Conservation (phyloP, 2,113 vertebrate genomes). For the Bubo bubo region DNA sequence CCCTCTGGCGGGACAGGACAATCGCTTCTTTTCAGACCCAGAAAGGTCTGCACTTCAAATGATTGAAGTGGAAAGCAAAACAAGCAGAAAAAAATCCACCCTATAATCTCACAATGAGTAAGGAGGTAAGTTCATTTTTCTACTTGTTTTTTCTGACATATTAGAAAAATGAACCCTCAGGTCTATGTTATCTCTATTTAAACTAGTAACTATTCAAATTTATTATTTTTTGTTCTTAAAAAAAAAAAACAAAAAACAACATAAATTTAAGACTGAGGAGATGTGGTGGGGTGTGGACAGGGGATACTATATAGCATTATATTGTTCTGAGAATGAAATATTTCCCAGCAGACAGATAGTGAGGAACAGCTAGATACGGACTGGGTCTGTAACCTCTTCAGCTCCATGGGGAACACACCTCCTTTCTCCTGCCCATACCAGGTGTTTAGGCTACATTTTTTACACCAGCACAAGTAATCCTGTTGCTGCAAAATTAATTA, state of each 20-base stretch:
- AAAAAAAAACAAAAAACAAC: too few relatives aligned
- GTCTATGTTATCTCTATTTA: background rate
- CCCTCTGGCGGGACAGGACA: background rate
- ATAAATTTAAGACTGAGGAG: background rate
- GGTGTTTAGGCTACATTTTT: background rate
- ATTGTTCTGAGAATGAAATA: background rate
- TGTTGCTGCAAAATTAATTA: background rate
- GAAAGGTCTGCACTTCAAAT: background rate
- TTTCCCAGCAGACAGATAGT: background rate
- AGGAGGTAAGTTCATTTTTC: background rate
- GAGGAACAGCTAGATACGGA: background rate
- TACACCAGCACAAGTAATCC: background rate
- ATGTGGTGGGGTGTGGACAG: too few relatives aligned
- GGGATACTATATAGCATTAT: background rate
- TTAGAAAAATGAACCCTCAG: background rate
- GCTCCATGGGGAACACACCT: fast-evolving
- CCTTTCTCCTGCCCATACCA: background rate
- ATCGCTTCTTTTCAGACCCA: background rate
- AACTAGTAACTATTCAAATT: background rate
- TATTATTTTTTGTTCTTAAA: background rate
- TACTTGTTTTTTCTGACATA: background rate
- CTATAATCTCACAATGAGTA: background rate
- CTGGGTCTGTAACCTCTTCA: background rate
- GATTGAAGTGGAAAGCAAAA: background rate
- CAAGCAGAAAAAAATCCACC: background rate